Evolutionary conservation across 2,113 vertebrate species (phyloP).

Genomic region (Theristicus caerulescens): DNA sequence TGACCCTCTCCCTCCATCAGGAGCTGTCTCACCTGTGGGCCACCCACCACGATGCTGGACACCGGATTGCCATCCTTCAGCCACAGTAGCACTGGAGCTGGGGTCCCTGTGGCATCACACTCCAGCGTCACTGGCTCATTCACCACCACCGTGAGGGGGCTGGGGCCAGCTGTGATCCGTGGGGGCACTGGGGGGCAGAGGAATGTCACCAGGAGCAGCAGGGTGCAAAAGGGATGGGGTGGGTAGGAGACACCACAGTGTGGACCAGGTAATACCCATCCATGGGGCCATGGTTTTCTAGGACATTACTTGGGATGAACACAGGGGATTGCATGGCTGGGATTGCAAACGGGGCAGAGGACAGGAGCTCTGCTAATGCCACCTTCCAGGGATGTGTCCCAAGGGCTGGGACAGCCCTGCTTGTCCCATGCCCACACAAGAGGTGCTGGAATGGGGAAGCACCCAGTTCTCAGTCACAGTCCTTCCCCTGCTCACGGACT

Average conservation of each 20-base stretch:
- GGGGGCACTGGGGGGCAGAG: conserved; percentile 75
- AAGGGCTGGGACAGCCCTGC: fast-evolving
- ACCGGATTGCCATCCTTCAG: conserved; percentile 85
- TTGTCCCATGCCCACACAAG: fast-evolving
- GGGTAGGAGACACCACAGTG: fast-evolving
- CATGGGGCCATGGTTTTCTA: not conserved
- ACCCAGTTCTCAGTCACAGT: fast-evolving
- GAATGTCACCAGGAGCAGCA: not conserved
- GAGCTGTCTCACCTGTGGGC: conserved; percentile 70
- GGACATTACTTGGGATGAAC: not conserved
- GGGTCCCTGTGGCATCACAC: conserved; percentile 81
- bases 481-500: not conserved
- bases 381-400: not conserved
- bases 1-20: not conserved
- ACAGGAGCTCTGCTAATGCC: not conserved
- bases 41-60: conserved; percentile 52
- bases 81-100: conserved; percentile 84
- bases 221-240: not conserved
- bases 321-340: not conserved
- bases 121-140: conserved; percentile 74
- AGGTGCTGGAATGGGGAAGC: fast-evolving
- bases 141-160: conserved; percentile 72
- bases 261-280: not conserved
- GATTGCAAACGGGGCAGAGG: fast-evolving
- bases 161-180: conserved; percentile 70